A percentile compares a stretch with the other conserved stretches of the same genome.
phyloP scores from a whole-genome alignment of 2,113 vertebrate genomes.

The Montifringilla adamsi region DNA sequence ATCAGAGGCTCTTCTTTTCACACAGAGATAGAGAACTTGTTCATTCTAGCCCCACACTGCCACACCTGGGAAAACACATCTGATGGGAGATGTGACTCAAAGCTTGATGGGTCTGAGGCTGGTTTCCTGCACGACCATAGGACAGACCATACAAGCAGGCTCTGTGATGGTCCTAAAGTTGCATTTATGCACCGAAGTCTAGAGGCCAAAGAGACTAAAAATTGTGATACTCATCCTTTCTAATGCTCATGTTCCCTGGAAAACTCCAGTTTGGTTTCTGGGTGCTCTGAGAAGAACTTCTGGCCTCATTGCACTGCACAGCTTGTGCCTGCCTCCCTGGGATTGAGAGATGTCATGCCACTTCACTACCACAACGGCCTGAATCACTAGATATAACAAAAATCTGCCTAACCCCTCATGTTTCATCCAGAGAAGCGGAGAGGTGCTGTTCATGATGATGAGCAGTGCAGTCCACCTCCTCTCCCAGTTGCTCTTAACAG shows the following conservation, averaged over 20 bases:
- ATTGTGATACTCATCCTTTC: not conserved
- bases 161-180: not conserved
- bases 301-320: not conserved
- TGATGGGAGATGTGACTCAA: not conserved
- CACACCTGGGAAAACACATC: not conserved
- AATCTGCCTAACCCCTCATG: not conserved
- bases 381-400: not conserved
- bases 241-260: not conserved
- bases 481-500: not conserved
- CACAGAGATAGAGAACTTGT: not conserved
- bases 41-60: not conserved
- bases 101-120: not conserved
- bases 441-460: not conserved
- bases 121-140: not conserved
- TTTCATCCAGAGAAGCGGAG: not conserved
- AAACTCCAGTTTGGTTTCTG: not conserved
- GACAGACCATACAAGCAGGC: not conserved
- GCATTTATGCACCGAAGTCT: not conserved
- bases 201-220: not conserved
- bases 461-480: not conserved
- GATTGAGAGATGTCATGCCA: not conserved
- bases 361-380: not conserved
- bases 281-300: not conserved
- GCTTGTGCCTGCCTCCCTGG: not conserved
- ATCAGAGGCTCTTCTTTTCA: not conserved